Evolutionary conservation across 2,888 invertebrate species (phyloP).

Genomic region (Drosophila histrio): DNA sequence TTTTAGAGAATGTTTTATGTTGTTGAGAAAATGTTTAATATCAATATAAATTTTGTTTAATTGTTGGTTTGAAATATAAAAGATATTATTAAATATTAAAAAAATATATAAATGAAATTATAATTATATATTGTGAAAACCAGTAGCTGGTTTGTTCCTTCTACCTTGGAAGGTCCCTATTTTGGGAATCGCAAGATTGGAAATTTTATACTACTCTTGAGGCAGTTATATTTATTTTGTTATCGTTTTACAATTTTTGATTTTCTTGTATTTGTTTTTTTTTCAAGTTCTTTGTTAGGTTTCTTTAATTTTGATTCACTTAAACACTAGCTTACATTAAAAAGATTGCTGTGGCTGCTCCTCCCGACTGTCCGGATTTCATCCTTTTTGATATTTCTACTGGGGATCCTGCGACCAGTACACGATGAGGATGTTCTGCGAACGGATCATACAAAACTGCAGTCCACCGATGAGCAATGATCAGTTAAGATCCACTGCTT

Average conservation of each 20-base stretch:
- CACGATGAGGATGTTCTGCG: too few species aligned
- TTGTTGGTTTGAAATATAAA: background rate
- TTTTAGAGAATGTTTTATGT: too few species aligned
- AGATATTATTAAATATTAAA: background rate
- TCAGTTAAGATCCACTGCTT: too few species aligned
- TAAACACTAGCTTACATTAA: too few species aligned
- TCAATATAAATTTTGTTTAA: background rate
- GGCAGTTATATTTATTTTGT: background rate
- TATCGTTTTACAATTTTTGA: background rate
- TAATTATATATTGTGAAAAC: background rate
- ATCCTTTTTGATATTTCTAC: too few species aligned
- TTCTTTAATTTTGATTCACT: background rate
- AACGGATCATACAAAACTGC: too few species aligned
- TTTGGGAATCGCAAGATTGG: background rate
- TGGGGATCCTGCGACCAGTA: too few species aligned
- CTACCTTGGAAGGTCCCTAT: background rate
- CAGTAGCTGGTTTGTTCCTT: slow-evolving; percentile 2
- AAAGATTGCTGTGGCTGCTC: too few species aligned
- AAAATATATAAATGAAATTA: background rate
- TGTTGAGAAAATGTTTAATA: too few species aligned
- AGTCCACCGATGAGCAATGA: too few species aligned
- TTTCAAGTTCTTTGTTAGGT: background rate
- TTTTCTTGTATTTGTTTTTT: background rate
- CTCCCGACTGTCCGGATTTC: too few species aligned
- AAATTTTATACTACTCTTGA: background rate